A percentile compares a stretch with the other conserved stretches of the same genome.
Conservation (phyloP, 2,797 vertebrate genomes). For the Pagetopsis macropterus region DNA sequence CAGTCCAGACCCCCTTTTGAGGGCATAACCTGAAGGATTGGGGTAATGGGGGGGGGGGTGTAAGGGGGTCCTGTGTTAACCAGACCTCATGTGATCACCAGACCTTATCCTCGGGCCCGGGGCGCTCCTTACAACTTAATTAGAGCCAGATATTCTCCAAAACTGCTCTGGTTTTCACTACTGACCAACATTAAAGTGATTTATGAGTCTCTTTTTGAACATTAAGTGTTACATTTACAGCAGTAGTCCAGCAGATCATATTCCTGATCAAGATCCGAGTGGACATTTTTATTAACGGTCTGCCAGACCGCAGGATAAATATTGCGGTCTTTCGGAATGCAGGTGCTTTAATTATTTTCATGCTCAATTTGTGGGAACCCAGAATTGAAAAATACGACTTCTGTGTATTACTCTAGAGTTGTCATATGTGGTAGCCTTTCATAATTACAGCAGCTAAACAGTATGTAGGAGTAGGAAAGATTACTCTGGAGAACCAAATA, state of each 20-base stretch:
- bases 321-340: conserved; percentile 69
- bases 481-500: conserved; percentile 46
- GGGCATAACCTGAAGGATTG: conserved; percentile 44
- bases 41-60: neutral
- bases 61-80: conserved; percentile 56
- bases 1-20: conserved; percentile 34
- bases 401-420: conserved; percentile 49
- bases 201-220: conserved; percentile 80
- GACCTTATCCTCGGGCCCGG: conserved; percentile 68
- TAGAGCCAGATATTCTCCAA: conserved; percentile 78
- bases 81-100: conserved; percentile 74
- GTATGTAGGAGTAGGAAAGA: conserved; percentile 18
- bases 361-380: conserved; percentile 73
- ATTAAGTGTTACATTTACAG: conserved; percentile 80
- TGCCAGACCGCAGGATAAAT: conserved; percentile 76
- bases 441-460: conserved; percentile 33
- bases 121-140: conserved; percentile 77
- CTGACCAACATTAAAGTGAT: conserved; percentile 78
- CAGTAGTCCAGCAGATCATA: conserved; percentile 70
- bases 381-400: conserved; percentile 63
- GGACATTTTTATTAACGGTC: conserved; percentile 81
- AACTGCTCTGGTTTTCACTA: conserved; percentile 57
- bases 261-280: conserved; percentile 72
- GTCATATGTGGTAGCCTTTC: conserved; percentile 32
- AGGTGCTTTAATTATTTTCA: conserved; percentile 81